Evolutionary conservation across 2,113 vertebrate species (phyloP).

Genomic region (Actinemys pallida): DNA sequence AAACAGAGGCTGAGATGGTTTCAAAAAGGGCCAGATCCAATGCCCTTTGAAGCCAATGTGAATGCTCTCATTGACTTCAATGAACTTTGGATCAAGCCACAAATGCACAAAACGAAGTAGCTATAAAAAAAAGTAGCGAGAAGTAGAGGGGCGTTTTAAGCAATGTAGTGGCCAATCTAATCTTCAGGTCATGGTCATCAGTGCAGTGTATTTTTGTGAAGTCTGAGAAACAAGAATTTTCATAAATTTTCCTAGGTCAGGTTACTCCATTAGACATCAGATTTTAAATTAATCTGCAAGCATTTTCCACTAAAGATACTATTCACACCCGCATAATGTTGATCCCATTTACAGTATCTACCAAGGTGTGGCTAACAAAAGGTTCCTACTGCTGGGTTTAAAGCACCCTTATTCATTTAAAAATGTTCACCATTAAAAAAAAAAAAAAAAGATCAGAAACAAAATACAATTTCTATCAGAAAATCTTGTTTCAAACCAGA

Average conservation of each 20-base stretch:
- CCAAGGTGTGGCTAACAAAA: neutral
- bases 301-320: neutral
- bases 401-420: neutral
- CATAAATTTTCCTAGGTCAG: neutral
- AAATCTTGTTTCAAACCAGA: conserved; percentile 39
- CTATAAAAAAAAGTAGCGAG: neutral
- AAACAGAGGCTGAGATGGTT: conserved; percentile 45
- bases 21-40: conserved; percentile 49
- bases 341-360: neutral
- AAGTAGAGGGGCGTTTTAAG: neutral
- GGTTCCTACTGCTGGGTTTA: neutral
- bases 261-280: neutral
- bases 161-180: neutral
- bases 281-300: neutral
- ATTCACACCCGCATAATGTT: neutral
- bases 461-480: neutral
- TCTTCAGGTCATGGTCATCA: neutral
- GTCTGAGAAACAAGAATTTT: neutral
- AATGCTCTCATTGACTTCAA: conserved; percentile 28
- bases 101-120: neutral
- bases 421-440: neutral
- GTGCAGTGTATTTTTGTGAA: neutral
- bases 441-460: neutral
- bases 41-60: conserved; percentile 46
- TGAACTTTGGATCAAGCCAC: neutral